phyloP scores from a whole-genome alignment of 2,888 invertebrate species.

The Oligia strigilis region DNA sequence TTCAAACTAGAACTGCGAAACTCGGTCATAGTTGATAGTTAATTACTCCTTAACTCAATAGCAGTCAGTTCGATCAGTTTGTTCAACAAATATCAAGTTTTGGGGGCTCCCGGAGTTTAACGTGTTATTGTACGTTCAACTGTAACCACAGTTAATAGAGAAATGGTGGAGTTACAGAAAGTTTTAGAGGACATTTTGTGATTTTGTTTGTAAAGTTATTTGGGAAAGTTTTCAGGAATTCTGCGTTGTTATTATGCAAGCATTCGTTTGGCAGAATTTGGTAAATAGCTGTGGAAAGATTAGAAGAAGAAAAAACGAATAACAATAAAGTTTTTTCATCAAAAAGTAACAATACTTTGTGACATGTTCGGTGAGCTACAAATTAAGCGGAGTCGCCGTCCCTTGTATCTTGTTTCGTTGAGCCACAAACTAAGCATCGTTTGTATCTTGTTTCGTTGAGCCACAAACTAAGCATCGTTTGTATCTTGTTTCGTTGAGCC shows the following conservation, averaged over 20 bases:
- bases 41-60: constrained; percentile 61
- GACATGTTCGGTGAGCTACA: background rate
- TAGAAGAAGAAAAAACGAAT: background rate
- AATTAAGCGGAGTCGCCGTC: background rate
- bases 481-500: background rate
- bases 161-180: background rate
- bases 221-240: background rate
- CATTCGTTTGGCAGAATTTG: background rate
- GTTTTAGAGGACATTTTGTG: constrained; percentile 10
- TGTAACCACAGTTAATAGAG: constrained; percentile 23
- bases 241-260: background rate
- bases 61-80: constrained; percentile 51
- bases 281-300: background rate
- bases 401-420: background rate
- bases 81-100: constrained; percentile 47
- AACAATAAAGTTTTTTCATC: too few relatives aligned
- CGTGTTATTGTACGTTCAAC: constrained; percentile 40
- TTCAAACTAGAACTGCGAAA: constrained; percentile 32
- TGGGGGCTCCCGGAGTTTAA: background rate
- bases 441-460: too few relatives aligned
- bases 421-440: background rate
- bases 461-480: too few relatives aligned
- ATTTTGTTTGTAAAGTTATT: constrained; percentile 6
- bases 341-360: background rate
- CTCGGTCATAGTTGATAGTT: constrained; percentile 51